A percentile compares a stretch with the other conserved stretches of the same genome.
These are phyloP conservation scores for Aphelocoma coerulescens DNA, from an alignment of 2,113 vertebrate genomes.

Conservation along the genomic window DNA sequence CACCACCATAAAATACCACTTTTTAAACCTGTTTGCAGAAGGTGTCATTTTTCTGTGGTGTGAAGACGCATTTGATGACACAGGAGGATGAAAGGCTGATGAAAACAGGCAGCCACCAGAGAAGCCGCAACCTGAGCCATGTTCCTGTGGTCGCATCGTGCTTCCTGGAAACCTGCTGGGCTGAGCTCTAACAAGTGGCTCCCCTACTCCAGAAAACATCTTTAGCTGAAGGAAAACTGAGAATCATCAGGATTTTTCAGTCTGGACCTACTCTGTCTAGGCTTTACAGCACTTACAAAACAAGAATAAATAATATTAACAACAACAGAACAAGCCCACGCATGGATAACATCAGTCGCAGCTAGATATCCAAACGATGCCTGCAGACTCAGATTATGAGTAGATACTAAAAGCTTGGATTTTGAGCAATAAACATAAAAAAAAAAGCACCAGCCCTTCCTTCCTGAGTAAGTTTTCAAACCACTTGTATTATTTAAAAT, in stretches of 20 bases:
- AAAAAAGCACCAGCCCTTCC: neutral
- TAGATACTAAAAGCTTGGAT: neutral
- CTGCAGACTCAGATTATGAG: neutral
- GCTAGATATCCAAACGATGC: neutral
- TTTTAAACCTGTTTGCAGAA: neutral
- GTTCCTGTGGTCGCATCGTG: fast-evolving
- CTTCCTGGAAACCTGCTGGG: neutral
- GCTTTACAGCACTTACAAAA: neutral
- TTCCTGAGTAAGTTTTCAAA: neutral
- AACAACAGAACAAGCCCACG: neutral
- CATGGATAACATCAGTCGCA: neutral
- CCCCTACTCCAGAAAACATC: neutral
- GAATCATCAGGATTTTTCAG: neutral
- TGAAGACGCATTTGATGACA: neutral
- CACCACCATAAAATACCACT: neutral
- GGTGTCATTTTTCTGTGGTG: neutral
- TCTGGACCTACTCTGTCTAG: neutral
- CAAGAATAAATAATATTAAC: neutral
- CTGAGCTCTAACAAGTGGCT: neutral
- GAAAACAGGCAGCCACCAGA: neutral
- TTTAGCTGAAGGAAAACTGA: neutral
- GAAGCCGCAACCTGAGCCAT: neutral
- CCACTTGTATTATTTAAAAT: neutral
- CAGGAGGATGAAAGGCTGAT: neutral
- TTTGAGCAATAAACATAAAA: neutral